A percentile compares a stretch with the other conserved stretches of the same genome.
phyloP scores from a whole-genome alignment of 2,113 vertebrate species.

The Chitala chitala region DNA sequence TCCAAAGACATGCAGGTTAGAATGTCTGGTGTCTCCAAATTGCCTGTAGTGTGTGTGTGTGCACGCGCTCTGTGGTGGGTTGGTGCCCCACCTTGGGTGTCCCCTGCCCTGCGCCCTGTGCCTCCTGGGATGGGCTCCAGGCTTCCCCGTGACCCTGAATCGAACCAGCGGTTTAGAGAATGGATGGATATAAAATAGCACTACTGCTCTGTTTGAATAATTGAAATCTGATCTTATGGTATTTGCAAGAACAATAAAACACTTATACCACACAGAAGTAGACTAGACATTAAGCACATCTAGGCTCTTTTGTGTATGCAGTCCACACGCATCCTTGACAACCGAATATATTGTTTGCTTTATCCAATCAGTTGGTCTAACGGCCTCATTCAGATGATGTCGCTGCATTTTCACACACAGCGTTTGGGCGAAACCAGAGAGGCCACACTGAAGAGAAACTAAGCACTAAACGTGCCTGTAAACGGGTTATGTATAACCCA shows the following conservation, averaged over 20 bases:
- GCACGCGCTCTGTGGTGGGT: neutral
- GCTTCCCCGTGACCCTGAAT: neutral
- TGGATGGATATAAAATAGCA: neutral
- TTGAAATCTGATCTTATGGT: too few relatives aligned
- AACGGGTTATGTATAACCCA: conserved; percentile 16
- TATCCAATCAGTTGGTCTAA: neutral
- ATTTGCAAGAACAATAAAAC: too few relatives aligned
- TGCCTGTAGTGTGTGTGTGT: neutral
- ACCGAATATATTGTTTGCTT: neutral
- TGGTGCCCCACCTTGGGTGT: neutral
- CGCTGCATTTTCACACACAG: neutral
- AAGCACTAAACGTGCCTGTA: neutral
- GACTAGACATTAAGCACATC: too few relatives aligned
- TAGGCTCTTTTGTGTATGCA: neutral
- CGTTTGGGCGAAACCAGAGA: neutral
- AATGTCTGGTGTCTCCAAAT: neutral
- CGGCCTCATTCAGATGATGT: neutral
- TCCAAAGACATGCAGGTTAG: neutral
- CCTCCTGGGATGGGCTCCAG: neutral
- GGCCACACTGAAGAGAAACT: neutral
- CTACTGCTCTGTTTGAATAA: too few relatives aligned
- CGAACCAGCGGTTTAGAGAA: neutral
- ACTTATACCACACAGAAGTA: too few relatives aligned
- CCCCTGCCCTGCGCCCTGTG: neutral
- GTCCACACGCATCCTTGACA: neutral